phyloP scores from a whole-genome alignment of 2,888 invertebrate species.

The Cantharis lateralis region DNA sequence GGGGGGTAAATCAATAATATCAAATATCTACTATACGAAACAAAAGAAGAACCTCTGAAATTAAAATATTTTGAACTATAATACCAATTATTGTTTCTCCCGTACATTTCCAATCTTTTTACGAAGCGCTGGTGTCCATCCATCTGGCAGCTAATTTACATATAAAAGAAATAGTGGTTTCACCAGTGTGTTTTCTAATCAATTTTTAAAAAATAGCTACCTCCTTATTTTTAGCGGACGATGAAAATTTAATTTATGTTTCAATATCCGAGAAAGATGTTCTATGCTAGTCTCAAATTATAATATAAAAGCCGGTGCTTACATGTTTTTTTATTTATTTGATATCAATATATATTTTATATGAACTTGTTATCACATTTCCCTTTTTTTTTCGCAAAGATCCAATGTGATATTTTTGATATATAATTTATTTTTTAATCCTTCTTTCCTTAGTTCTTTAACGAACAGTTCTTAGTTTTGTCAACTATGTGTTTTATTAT shows the following conservation, averaged over 20 bases:
- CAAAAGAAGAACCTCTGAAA: too few relatives aligned
- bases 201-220: too few relatives aligned
- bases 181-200: too few relatives aligned
- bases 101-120: too few relatives aligned
- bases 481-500: slow-evolving; percentile 26
- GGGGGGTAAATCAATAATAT: too few relatives aligned
- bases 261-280: slow-evolving; percentile 31
- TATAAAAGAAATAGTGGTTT: too few relatives aligned
- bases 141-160: too few relatives aligned
- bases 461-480: slow-evolving; percentile 13
- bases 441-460: slow-evolving; percentile 37
- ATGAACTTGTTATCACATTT: slow-evolving; percentile 4
- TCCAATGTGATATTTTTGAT: slow-evolving; percentile 39
- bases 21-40: too few relatives aligned
- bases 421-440: slow-evolving; percentile 35
- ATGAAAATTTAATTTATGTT: slow-evolving; percentile 1
- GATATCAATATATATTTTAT: slow-evolving; percentile 26
- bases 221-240: too few relatives aligned
- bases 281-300: slow-evolving; percentile 46
- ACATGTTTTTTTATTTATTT: slow-evolving; percentile 28
- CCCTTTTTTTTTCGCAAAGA: slow-evolving; percentile 23
- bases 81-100: too few relatives aligned
- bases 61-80: too few relatives aligned
- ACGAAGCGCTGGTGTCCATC: too few relatives aligned
- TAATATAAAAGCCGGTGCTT: slow-evolving; percentile 41